phyloP scores from a whole-genome alignment of 2,888 invertebrate species.

The Lithophane semibrunnea region DNA sequence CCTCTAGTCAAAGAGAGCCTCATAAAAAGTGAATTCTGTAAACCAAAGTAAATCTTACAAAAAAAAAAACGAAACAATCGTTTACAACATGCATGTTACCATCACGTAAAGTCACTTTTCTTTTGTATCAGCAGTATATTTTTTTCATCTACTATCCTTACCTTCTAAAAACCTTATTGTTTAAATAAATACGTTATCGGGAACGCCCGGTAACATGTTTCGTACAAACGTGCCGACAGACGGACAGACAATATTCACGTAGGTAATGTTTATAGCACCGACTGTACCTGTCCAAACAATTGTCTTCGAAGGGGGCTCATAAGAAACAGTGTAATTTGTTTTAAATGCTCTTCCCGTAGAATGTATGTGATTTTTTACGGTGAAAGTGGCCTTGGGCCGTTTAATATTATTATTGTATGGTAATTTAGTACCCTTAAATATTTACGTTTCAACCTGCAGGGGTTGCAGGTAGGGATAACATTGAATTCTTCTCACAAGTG shows the following conservation, averaged over 20 bases:
- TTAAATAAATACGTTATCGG: constrained; percentile 52
- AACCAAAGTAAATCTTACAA: not conserved
- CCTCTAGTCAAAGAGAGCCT: not conserved
- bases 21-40: not conserved
- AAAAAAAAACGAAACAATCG: not conserved
- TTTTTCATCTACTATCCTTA: constrained; percentile 41
- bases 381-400: constrained; percentile 41
- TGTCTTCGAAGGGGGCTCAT: constrained; percentile 34
- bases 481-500: not conserved
- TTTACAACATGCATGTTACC: constrained; percentile 51
- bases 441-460: constrained; percentile 11
- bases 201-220: constrained; percentile 32
- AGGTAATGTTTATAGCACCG: constrained; percentile 52
- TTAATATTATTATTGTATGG: constrained; percentile 33
- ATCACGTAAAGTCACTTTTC: constrained; percentile 33
- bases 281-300: constrained; percentile 64
- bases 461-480: constrained; percentile 27
- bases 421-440: constrained; percentile 18
- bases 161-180: constrained; percentile 51
- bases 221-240: constrained; percentile 61
- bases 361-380: constrained; percentile 39
- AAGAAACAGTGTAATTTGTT: constrained; percentile 41
- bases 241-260: constrained; percentile 46
- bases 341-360: constrained; percentile 25
- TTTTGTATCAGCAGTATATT: constrained; percentile 27